These are phyloP conservation scores for Coenonympha arcania DNA, from an alignment of 2,888 invertebrate species.

Conservation along the genomic window DNA sequence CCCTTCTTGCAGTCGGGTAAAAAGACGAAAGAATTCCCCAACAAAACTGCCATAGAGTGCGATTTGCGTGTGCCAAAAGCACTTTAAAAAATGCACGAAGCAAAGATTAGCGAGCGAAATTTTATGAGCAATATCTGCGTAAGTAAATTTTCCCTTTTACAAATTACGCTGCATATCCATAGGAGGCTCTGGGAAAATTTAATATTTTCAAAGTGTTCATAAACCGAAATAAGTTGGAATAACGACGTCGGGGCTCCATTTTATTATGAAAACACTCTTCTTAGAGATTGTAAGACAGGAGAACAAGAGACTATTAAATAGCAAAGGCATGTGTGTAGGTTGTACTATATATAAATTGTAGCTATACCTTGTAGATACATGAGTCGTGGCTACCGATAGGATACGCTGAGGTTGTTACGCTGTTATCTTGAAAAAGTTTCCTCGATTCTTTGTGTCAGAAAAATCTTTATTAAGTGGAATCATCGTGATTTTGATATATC, in stretches of 20 bases:
- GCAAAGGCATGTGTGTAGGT: slow-evolving; percentile 16
- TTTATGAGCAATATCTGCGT: slow-evolving; percentile 20
- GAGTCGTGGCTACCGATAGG: too few relatives aligned
- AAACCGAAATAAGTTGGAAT: slow-evolving; percentile 27
- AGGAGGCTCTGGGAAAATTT: slow-evolving; percentile 25
- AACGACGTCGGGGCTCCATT: slow-evolving; percentile 24
- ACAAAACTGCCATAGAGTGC: slow-evolving; percentile 11
- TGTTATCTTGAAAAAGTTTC: too few relatives aligned
- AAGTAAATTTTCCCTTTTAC: slow-evolving; percentile 24
- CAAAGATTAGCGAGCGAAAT: slow-evolving; percentile 21
- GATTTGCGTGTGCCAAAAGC: slow-evolving; percentile 9
- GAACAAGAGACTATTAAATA: slow-evolving; percentile 12
- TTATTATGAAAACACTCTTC: slow-evolving; percentile 25
- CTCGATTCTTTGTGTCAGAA: too few relatives aligned
- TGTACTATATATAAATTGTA: background rate
- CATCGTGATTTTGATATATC: too few relatives aligned
- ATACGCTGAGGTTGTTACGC: too few relatives aligned
- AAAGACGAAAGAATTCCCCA: background rate
- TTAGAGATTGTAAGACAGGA: slow-evolving; percentile 23
- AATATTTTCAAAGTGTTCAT: slow-evolving; percentile 29
- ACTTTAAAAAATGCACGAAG: slow-evolving; percentile 23
- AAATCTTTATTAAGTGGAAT: too few relatives aligned
- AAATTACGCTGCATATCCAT: slow-evolving; percentile 25
- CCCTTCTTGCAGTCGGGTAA: too few relatives aligned
- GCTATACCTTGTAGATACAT: background rate